Evolutionary conservation across 2,113 vertebrate species (phyloP).

Genomic region (Furnarius figulus): DNA sequence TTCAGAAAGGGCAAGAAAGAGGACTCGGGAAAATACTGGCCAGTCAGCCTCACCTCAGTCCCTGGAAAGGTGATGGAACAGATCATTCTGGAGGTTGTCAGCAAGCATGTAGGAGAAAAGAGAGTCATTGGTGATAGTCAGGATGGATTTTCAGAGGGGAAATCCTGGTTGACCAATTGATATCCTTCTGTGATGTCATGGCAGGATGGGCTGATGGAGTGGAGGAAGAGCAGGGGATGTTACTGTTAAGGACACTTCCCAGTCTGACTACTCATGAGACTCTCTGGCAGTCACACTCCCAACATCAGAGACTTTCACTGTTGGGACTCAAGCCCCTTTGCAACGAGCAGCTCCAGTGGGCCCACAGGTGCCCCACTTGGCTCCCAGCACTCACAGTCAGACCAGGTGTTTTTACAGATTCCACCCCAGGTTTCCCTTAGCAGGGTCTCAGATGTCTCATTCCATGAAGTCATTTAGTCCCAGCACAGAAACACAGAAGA

Average conservation of each 20-base stretch:
- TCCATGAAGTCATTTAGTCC: not conserved
- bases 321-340: no score
- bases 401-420: not conserved
- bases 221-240: not conserved
- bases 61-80: not conserved
- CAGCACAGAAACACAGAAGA: accelerated
- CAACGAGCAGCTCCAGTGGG: no score
- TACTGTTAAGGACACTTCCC: not conserved
- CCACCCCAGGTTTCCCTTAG: not conserved
- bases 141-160: not conserved
- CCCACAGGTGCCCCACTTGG: no score
- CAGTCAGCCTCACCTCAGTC: not conserved
- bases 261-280: no score
- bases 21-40: not conserved
- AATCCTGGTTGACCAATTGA: not conserved
- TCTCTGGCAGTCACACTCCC: no score
- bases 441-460: not conserved
- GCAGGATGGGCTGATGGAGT: not conserved
- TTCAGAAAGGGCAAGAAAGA: not conserved
- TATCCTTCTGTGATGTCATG: not conserved
- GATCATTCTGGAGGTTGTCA: not conserved
- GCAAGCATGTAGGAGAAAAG: not conserved
- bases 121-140: not conserved
- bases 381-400: not conserved
- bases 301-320: no score